phyloP scores from a whole-genome alignment of 2,113 vertebrate species.

The Nesospiza acunhae region DNA sequence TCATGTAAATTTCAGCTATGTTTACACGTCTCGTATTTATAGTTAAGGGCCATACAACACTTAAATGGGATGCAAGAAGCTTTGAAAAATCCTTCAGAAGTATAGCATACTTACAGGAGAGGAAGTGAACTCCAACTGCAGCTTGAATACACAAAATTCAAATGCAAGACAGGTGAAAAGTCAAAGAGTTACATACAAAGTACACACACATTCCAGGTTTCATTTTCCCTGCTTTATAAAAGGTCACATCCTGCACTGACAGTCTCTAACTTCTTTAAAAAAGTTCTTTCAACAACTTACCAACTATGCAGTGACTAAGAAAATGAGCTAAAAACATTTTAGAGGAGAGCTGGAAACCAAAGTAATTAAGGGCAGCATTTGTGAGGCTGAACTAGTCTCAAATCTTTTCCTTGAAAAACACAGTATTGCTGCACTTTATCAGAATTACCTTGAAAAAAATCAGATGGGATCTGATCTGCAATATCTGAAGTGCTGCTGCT shows the following conservation, averaged over 20 bases:
- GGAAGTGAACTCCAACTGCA: not conserved
- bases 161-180: not conserved
- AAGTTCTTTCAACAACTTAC: not conserved
- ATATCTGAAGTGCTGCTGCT: slow-evolving; percentile 95
- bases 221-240: not conserved
- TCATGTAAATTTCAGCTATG: accelerated
- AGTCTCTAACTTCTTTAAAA: not conserved
- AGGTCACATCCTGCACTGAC: not conserved
- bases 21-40: not conserved
- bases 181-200: not conserved
- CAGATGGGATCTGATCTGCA: slow-evolving; percentile 78
- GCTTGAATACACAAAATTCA: not conserved
- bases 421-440: not conserved
- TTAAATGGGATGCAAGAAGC: not conserved
- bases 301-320: not conserved
- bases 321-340: not conserved
- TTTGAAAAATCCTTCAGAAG: not conserved
- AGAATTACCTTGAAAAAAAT: slow-evolving; percentile 81
- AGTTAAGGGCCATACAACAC: not conserved
- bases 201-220: not conserved
- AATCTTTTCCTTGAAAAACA: not conserved
- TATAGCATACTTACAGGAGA: not conserved
- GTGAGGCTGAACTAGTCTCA: not conserved
- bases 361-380: not conserved
- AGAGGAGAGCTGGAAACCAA: not conserved